Conservation (phyloP, 2,113 vertebrate genomes). For the Sylvia atricapilla region DNA sequence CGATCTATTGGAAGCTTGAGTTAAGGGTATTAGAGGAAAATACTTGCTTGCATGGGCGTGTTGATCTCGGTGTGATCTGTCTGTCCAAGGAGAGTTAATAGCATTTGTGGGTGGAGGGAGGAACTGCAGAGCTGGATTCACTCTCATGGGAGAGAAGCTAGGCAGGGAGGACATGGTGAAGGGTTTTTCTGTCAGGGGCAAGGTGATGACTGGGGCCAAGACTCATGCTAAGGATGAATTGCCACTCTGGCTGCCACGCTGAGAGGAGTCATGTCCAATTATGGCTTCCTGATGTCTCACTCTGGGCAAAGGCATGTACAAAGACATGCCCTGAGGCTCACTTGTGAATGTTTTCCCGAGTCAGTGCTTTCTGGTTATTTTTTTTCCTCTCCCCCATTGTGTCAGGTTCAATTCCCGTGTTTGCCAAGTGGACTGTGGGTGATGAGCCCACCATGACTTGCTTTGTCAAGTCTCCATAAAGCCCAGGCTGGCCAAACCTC, state of each 20-base stretch:
- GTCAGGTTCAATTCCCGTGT: accelerated
- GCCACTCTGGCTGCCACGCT: neutral
- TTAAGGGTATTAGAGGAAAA: neutral
- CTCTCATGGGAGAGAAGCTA: neutral
- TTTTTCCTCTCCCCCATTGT: accelerated
- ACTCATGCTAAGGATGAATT: neutral
- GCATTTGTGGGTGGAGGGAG: neutral
- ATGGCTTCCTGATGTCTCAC: neutral
- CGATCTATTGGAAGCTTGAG: neutral
- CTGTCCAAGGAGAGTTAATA: neutral
- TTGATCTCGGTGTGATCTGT: neutral
- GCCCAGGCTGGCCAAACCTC: neutral
- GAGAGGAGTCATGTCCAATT: neutral
- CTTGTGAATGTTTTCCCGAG: neutral
- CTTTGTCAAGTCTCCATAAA: neutral
- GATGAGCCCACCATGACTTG: neutral
- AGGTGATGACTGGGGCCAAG: neutral
- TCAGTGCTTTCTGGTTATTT: neutral
- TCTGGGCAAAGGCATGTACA: neutral
- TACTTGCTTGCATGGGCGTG: neutral
- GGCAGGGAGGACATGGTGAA: neutral
- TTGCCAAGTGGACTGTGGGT: neutral
- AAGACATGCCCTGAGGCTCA: neutral
- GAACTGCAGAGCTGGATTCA: neutral
- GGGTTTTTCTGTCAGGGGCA: neutral